These are phyloP conservation scores for Rhinatrema bivittatum DNA, from an alignment of 2,797 vertebrate species.

Conservation along the genomic window DNA sequence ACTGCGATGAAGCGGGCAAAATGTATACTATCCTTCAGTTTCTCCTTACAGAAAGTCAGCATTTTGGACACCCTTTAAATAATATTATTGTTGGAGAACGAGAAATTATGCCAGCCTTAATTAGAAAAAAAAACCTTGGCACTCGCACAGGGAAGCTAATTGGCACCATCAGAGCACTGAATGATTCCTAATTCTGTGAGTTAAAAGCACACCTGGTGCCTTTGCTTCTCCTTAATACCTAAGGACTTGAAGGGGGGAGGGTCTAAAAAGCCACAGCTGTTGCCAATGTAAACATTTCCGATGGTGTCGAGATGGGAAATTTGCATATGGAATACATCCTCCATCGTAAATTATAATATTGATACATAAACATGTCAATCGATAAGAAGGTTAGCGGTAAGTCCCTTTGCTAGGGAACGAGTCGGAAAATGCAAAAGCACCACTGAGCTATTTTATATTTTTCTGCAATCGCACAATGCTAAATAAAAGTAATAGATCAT, in stretches of 20 bases:
- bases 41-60: constrained; percentile 7
- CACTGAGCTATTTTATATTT: too few relatives aligned
- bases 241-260: constrained; percentile 14
- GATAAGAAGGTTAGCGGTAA: too few relatives aligned
- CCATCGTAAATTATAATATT: too few relatives aligned
- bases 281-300: background rate
- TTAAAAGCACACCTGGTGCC: constrained; percentile 52
- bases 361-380: too few relatives aligned
- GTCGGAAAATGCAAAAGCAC: too few relatives aligned
- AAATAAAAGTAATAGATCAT: too few relatives aligned
- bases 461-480: too few relatives aligned
- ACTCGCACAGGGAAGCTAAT: constrained; percentile 42
- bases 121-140: constrained; percentile 38
- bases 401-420: too few relatives aligned
- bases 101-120: constrained; percentile 37
- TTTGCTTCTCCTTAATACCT: constrained; percentile 10
- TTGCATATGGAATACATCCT: too few relatives aligned
- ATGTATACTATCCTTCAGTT: background rate
- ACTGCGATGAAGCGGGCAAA: too few relatives aligned
- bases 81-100: constrained; percentile 35
- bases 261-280: constrained; percentile 27
- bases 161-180: constrained; percentile 42
- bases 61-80: constrained; percentile 35
- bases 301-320: too few relatives aligned
- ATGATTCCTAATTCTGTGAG: constrained; percentile 42